A percentile compares a stretch with the other conserved stretches of the same genome.
Evolutionary conservation across 1,140 invertebrate genomes (phyloP).

Genomic region (Mylabris phalerata): DNA sequence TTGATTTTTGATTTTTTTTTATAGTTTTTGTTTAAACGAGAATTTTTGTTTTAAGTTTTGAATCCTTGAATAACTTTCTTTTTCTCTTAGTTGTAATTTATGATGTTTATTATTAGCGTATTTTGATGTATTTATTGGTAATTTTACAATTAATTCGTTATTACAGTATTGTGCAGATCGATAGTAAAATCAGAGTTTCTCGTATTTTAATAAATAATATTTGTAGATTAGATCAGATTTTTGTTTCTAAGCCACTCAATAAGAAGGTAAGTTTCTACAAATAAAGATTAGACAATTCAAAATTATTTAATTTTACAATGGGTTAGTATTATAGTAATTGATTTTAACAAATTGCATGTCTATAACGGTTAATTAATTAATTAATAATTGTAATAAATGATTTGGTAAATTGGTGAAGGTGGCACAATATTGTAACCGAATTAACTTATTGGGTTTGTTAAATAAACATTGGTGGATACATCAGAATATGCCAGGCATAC

Average conservation of each 20-base stretch:
- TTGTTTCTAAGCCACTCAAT: no score
- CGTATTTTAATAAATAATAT: no score
- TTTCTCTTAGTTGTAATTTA: slow-evolving; percentile 13
- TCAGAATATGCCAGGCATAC: slow-evolving; percentile 22
- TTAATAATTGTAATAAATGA: no score
- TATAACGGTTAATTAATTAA: no score
- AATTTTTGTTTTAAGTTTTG: slow-evolving; percentile 11
- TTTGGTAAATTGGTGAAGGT: slow-evolving; percentile 2
- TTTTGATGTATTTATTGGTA: slow-evolving; percentile 18
- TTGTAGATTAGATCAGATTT: no score
- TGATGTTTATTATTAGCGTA: slow-evolving; percentile 15
- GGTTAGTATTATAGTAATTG: no score
- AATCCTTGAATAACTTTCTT: slow-evolving; percentile 12
- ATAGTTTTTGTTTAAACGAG: slow-evolving; percentile 16
- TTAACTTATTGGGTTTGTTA: no score
- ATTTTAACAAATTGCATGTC: no score
- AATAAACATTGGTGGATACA: slow-evolving; percentile 3
- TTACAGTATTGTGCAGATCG: slow-evolving; percentile 8
- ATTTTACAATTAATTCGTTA: slow-evolving; percentile 1
- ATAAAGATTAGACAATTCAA: no score
- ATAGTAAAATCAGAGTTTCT: no score
- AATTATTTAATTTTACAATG: no score
- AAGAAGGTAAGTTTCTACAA: no score
- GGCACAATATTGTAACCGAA: slow-evolving; percentile 11
- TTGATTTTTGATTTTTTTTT: slow-evolving; percentile 5